These are phyloP conservation scores for Macropodus opercularis DNA, from an alignment of 2,797 vertebrate genomes.

Conservation along the genomic window DNA sequence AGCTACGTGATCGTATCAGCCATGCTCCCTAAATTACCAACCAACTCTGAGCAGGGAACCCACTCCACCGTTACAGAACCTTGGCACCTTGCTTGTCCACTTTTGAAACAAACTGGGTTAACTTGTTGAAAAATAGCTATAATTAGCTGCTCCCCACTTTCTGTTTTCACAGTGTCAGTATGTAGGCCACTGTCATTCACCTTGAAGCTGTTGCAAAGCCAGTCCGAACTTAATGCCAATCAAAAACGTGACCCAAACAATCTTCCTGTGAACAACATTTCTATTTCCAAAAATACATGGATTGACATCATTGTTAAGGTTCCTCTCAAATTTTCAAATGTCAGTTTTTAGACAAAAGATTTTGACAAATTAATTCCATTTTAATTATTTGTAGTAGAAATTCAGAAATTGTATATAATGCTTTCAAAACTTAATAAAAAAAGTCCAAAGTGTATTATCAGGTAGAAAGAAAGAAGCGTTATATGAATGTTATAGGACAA, in stretches of 20 bases:
- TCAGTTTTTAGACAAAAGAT: too few species aligned
- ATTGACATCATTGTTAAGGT: too few species aligned
- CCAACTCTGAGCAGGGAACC: constrained; percentile 6
- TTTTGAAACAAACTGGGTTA: constrained; percentile 39
- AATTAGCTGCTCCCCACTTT: constrained; percentile 33
- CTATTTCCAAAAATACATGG: too few species aligned
- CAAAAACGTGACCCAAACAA: background rate
- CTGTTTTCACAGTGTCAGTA: constrained; percentile 25
- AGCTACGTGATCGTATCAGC: constrained; percentile 9
- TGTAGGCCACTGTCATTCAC: constrained; percentile 24
- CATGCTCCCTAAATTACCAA: constrained; percentile 7
- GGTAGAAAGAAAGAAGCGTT: too few species aligned
- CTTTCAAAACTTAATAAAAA: too few species aligned
- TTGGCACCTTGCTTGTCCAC: constrained; percentile 21
- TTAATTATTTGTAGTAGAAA: too few species aligned
- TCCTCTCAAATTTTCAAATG: too few species aligned
- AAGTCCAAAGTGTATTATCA: too few species aligned
- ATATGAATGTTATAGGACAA: too few species aligned
- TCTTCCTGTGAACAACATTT: fast-evolving
- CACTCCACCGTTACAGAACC: constrained; percentile 19
- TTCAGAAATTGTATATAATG: too few species aligned
- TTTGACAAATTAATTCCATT: too few species aligned
- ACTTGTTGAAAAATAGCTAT: constrained; percentile 46
- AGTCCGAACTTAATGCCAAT: background rate
- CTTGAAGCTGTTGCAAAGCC: background rate